A percentile compares a stretch with the other conserved stretches of the same genome.
phyloP scores from a whole-genome alignment of 2,888 invertebrate species.

The Tipula confusa region DNA sequence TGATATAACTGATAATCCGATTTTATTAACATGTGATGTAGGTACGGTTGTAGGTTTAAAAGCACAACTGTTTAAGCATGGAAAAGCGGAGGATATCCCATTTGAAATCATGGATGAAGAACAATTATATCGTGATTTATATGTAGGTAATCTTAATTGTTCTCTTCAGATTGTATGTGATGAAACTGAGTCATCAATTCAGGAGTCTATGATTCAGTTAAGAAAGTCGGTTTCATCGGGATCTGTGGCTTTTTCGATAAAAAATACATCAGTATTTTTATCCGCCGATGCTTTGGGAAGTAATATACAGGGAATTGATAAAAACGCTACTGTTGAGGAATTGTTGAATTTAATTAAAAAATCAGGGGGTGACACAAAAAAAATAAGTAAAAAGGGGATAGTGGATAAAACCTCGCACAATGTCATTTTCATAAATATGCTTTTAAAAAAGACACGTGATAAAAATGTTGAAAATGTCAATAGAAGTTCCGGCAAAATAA shows the following conservation, averaged over 20 bases:
- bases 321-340: slow-evolving; percentile 55
- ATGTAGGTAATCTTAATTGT: slow-evolving; percentile 65
- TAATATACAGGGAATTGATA: slow-evolving; percentile 53
- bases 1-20: slow-evolving; percentile 75
- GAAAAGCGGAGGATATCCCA: slow-evolving; percentile 62
- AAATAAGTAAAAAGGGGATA: background rate
- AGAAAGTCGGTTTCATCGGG: slow-evolving; percentile 69
- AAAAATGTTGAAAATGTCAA: slow-evolving; percentile 36
- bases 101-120: slow-evolving; percentile 60
- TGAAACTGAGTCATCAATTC: slow-evolving; percentile 54
- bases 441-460: slow-evolving; percentile 45
- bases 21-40: slow-evolving; percentile 58
- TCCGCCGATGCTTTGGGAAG: slow-evolving; percentile 59
- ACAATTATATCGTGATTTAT: slow-evolving; percentile 64
- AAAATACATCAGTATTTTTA: slow-evolving; percentile 61
- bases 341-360: slow-evolving; percentile 51
- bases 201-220: slow-evolving; percentile 59
- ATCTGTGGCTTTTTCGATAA: slow-evolving; percentile 65
- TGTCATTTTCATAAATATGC: slow-evolving; percentile 44
- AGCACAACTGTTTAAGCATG: slow-evolving; percentile 66
- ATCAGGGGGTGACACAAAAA: slow-evolving; percentile 36
- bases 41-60: slow-evolving; percentile 57
- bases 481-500: slow-evolving; percentile 35
- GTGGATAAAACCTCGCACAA: slow-evolving; percentile 41
- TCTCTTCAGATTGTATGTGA: slow-evolving; percentile 62